Evolutionary conservation across 2,888 invertebrate genomes (phyloP).

Genomic region (Machimus atricapillus): DNA sequence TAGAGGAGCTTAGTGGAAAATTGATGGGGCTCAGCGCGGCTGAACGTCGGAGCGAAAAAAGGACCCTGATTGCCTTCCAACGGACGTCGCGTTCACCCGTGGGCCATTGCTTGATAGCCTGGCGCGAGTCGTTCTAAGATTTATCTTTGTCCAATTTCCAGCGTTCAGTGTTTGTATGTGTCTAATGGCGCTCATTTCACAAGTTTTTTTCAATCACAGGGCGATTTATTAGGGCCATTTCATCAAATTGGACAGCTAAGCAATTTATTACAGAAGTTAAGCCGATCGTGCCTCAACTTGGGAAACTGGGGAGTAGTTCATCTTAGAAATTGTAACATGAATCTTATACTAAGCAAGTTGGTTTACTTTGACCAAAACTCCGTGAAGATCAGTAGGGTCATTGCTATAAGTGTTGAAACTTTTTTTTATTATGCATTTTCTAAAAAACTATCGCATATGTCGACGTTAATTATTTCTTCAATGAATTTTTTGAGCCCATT

Average conservation of each 20-base stretch:
- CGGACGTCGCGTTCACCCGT: neutral
- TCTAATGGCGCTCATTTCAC: neutral
- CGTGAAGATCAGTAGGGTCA: neutral
- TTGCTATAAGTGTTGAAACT: neutral
- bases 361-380: neutral
- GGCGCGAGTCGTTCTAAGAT: neutral
- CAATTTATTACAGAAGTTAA: neutral
- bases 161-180: neutral
- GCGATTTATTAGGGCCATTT: constrained; percentile 9
- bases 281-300: neutral
- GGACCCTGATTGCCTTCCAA: neutral
- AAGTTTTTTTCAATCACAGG: neutral
- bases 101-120: neutral
- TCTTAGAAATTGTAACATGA: neutral
- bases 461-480: too few relatives aligned
- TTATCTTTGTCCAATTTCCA: constrained; percentile 27
- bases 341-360: neutral
- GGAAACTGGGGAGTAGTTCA: neutral
- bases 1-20: constrained; percentile 27
- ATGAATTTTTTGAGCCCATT: too few relatives aligned
- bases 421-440: too few relatives aligned
- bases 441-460: too few relatives aligned
- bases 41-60: neutral
- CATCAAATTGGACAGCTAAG: constrained; percentile 7
- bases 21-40: neutral